Conservation (phyloP, 2,113 vertebrate species). For the Columbina picui region DNA sequence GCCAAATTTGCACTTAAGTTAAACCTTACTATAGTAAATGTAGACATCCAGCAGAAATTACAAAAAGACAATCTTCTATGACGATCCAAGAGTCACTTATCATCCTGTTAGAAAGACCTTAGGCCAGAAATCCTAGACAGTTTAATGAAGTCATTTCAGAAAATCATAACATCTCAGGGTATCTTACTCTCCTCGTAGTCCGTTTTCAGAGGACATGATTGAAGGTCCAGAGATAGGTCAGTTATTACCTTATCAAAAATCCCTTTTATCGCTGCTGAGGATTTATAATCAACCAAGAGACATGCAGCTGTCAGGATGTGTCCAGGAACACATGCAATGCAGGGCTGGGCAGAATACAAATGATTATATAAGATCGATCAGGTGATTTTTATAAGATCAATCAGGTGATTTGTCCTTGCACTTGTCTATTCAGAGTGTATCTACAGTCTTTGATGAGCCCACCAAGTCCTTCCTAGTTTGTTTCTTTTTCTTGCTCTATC, state of each 20-base stretch:
- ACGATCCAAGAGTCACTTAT: background rate
- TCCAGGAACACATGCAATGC: background rate
- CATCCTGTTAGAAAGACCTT: background rate
- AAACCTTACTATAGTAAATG: background rate
- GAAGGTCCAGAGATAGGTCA: slow-evolving; percentile 34
- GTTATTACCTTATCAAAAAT: slow-evolving; percentile 56
- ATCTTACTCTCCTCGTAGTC: slow-evolving; percentile 1
- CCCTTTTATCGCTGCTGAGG: background rate
- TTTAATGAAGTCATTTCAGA: slow-evolving; percentile 34
- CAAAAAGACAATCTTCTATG: background rate
- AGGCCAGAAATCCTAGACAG: background rate
- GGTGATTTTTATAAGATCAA: slow-evolving; percentile 29
- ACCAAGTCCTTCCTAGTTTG: background rate
- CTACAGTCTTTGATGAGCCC: background rate
- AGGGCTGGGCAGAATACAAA: slow-evolving; percentile 11
- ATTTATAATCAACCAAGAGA: slow-evolving; percentile 47
- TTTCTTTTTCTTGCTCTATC: background rate
- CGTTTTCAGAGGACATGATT: slow-evolving; percentile 26
- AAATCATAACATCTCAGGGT: slow-evolving; percentile 24
- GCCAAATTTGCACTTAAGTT: background rate
- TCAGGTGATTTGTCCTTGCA: slow-evolving; percentile 13
- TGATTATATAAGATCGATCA: slow-evolving; percentile 6
- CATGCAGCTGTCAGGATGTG: slow-evolving; percentile 7
- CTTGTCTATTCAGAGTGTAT: background rate
- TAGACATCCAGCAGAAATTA: background rate